Base-by-base conservation (phyloP, 2,888 invertebrate species). In the Drosophila incognita region DNA sequence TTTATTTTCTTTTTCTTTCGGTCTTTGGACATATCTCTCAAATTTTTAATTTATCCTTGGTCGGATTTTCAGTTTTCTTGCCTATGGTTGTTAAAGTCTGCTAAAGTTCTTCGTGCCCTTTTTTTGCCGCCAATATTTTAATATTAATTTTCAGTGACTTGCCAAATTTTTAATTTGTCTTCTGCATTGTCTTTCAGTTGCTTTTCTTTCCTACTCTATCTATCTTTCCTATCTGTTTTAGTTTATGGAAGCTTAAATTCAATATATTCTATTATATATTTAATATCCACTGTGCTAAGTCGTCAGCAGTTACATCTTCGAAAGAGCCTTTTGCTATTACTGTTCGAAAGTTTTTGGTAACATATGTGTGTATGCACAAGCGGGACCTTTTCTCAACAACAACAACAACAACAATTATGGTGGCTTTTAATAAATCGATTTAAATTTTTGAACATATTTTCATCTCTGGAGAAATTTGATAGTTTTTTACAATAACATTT, bases 401-500 rank as follows among this genome's bases (percentile, higher is more conserved):
- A 78, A 69, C 69, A 54, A n/a, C 10, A 18, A 35, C 35, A 40
- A 59, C 76, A 78, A 65, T 69, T 73, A 77, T 73, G 74, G 71
- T 71, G 79, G 79, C 77, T 91, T 90, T 91, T 90, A 91, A 92
- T 92, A 91, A 92, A 91, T 91, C 92, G 92, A 91, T 91, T 91
- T 89, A 91, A 89, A 91, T 91, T 90, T 91, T 89, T 89, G 90
- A 90, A 91, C 91, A 90, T 90, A 92, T 87, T 85, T 91, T 82
- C 86, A 87, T 90, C 90, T 82, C 90, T 69, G 29, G 87, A 87
- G 90, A 90, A 90, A 90, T 90, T 86, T 89, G 81, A 87, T 90
- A 90, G 89, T 90, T 90, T 87, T 79, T 72, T 67, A 82, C 89
- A 87, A 83, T 87, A 87, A 80, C 79, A 87, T 84, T 85, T 85